These are phyloP conservation scores for Piprites chloris DNA, from an alignment of 2,113 vertebrate species.

Conservation along the genomic window DNA sequence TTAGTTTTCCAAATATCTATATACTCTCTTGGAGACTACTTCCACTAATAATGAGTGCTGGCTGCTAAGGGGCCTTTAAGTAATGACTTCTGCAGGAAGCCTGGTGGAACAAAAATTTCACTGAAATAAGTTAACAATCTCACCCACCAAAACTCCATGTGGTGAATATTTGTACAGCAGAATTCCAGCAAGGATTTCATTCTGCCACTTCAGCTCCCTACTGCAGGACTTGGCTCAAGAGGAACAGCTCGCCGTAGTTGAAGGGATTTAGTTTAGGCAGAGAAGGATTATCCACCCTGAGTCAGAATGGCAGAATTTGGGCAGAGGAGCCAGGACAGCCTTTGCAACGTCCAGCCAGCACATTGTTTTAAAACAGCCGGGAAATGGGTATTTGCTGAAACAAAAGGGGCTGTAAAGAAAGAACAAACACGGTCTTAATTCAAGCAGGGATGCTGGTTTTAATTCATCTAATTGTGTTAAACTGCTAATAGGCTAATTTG, in stretches of 20 bases:
- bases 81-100: neutral
- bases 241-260: neutral
- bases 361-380: neutral
- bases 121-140: neutral
- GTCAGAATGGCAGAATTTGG: neutral
- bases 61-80: neutral
- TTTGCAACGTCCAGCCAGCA: neutral
- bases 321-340: neutral
- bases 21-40: neutral
- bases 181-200: neutral
- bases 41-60: neutral
- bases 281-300: neutral
- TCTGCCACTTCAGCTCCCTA: neutral
- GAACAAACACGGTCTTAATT: neutral
- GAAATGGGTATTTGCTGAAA: neutral
- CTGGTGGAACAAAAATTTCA: neutral
- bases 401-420: neutral
- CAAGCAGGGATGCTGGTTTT: neutral
- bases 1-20: neutral
- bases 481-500: conserved; percentile 2
- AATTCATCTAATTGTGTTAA: conserved; percentile 6
- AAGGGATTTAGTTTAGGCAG: neutral
- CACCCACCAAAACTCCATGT: neutral
- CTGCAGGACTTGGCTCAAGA: neutral
- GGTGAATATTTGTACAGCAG: neutral